Evolutionary conservation across 2,113 vertebrate species (phyloP).

Genomic region (Spea multiplicata): DNA sequence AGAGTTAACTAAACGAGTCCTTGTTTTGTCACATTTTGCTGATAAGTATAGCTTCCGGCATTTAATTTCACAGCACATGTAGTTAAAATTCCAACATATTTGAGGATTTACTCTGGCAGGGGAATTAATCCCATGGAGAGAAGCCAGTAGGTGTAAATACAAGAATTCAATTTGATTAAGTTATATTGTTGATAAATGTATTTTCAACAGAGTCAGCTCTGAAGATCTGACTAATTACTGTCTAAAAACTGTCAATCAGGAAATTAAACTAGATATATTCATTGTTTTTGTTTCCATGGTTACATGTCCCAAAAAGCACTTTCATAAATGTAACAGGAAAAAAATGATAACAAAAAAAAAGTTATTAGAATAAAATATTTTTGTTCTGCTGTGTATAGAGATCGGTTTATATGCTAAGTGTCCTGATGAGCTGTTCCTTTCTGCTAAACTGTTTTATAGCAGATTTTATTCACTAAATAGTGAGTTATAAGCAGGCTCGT

Average conservation of each 20-base stretch:
- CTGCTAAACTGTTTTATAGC: too few species aligned
- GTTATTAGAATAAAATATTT: too few species aligned
- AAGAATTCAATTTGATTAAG: conserved; percentile 57
- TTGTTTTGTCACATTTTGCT: conserved; percentile 58
- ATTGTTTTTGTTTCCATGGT: too few species aligned
- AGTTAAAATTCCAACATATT: conserved; percentile 55
- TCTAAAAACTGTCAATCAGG: neutral
- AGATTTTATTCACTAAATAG: too few species aligned
- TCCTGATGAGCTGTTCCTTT: too few species aligned
- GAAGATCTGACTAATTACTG: neutral
- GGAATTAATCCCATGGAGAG: conserved; percentile 48
- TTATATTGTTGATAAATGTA: conserved; percentile 34
- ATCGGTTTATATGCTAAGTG: too few species aligned
- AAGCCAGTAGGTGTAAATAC: conserved; percentile 53
- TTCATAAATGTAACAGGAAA: too few species aligned
- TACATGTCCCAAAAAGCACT: too few species aligned
- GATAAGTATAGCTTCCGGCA: conserved; percentile 58
- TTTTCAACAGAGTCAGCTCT: conserved; percentile 11
- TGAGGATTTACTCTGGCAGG: conserved; percentile 58
- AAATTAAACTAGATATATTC: too few species aligned
- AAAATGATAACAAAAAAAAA: too few species aligned
- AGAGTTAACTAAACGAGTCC: conserved; percentile 57
- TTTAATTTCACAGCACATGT: conserved; percentile 61
- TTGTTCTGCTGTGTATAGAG: too few species aligned
- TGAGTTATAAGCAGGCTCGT: too few species aligned